Percentiles rank a stretch among this genome's conserved stretches.
Conservation (phyloP, 2,888 invertebrate species). For the Eupithecia dodoneata region DNA sequence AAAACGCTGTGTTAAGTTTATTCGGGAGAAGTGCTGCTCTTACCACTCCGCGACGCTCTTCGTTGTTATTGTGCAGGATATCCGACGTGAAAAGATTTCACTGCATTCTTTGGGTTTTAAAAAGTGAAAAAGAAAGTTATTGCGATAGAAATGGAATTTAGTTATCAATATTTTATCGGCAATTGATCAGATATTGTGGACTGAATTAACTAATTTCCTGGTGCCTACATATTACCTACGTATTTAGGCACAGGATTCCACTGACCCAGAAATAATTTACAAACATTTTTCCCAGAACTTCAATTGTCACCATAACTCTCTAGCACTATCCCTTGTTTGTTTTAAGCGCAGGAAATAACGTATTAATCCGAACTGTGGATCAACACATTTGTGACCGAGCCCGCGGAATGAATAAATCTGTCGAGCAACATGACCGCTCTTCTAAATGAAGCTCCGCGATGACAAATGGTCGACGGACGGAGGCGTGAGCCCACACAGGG, state of each 20-base stretch:
- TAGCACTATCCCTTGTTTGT: conserved; percentile 22
- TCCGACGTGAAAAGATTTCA: conserved; percentile 24
- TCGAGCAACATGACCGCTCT: conserved; percentile 53
- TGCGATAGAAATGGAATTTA: background rate
- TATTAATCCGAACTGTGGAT: conserved; percentile 31
- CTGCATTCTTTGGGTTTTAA: conserved; percentile 16
- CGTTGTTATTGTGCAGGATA: conserved; percentile 29
- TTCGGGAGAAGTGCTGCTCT: background rate
- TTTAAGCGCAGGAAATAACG: conserved; percentile 31
- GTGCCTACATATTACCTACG: background rate
- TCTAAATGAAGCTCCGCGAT: conserved; percentile 72
- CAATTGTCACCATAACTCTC: conserved; percentile 22
- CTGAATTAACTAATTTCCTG: background rate
- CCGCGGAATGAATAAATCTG: conserved; percentile 51
- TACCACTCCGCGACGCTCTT: background rate
- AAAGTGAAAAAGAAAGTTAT: background rate
- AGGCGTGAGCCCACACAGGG: background rate
- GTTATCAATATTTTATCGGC: background rate
- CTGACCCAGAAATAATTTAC: background rate
- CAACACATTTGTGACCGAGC: conserved; percentile 46
- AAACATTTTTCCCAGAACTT: background rate
- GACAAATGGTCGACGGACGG: conserved; percentile 68
- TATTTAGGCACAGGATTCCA: background rate
- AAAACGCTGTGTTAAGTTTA: background rate
- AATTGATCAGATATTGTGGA: background rate